Conservation (phyloP, 2,888 invertebrate species). For the Patella caerulea region DNA sequence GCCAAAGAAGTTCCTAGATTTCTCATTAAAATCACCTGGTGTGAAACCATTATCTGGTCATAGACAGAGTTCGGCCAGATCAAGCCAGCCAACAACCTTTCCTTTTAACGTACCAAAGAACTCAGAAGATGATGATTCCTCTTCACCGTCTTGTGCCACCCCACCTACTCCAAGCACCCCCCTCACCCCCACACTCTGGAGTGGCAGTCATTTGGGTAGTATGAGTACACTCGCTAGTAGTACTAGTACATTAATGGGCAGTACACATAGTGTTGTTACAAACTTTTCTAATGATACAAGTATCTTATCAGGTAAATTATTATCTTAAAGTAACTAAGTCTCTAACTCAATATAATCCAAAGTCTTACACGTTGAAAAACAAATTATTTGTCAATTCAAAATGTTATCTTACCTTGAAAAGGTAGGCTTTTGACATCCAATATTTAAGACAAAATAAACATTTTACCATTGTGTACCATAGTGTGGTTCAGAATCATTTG, state of each 20-base stretch:
- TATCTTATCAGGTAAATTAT: too few species aligned
- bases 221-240: slow-evolving; percentile 54
- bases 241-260: slow-evolving; percentile 69
- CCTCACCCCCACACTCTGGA: slow-evolving; percentile 60
- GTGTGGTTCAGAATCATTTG: too few species aligned
- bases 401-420: too few species aligned
- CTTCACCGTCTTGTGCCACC: slow-evolving; percentile 57
- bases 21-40: slow-evolving; percentile 89
- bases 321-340: too few species aligned
- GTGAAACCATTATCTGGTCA: slow-evolving; percentile 80
- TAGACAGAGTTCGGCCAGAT: slow-evolving; percentile 49
- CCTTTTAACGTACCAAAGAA: slow-evolving; percentile 64
- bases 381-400: too few species aligned
- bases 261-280: slow-evolving; percentile 3
- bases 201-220: neutral
- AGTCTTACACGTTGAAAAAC: too few species aligned
- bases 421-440: too few species aligned
- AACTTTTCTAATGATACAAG: too few species aligned
- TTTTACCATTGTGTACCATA: too few species aligned
- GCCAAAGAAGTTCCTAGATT: slow-evolving; percentile 83
- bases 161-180: slow-evolving; percentile 73
- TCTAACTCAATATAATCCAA: too few species aligned
- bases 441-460: too few species aligned
- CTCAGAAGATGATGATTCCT: slow-evolving; percentile 68
- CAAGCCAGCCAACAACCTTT: slow-evolving; percentile 53